Base-by-base conservation (phyloP, 2,888 invertebrate species). In the Scelioninae gen. 1 region DNA sequence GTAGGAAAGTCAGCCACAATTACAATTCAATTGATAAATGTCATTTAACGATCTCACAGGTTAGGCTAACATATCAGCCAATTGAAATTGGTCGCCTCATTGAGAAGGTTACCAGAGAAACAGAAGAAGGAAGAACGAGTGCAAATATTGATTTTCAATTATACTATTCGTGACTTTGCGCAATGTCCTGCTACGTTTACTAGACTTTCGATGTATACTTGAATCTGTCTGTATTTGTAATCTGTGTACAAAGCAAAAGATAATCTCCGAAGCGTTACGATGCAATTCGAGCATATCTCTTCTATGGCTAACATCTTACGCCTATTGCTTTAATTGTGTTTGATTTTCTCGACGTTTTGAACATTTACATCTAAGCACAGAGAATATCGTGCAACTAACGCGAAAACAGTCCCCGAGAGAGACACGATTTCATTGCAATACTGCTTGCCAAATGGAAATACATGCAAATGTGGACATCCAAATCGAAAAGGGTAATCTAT, bases 61-160 rank as follows among this genome's bases (percentile, higher is more conserved):
- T 77, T 83, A 77, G 80, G 77, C 74, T 74, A 83, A 83, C 80
- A 83, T 80, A 83, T 81, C 80, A 78, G 77, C 74, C 84, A 84
- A 84, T 84, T 77, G 81, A 84, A 77, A 84, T 77, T 69, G 69
- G 80, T 74, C 69, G 77, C 43, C 77, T 77, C 77, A 80, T 83
- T 80, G 58, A 56, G 81, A 83, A 75, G 85, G 78, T 55, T 55
- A 76, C 53, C 68, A 56, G 77, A 74, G 75, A 72, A 62, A 69
- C 83, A 84, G 84, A 83, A 60, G 82, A 82, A 86, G 78, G 84
- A 87, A 84, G 87, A 88, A 85, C 86, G 71, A 87, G 88, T 85
- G 86, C 87, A 87, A 88, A 89, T 90, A 91, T 91, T 91, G 91
- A 91, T 91, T 91, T 91, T 91, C 91, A 91, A 91, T 91, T 91